Conservation (phyloP, 2,113 vertebrate species). For the Prolemur simus region DNA sequence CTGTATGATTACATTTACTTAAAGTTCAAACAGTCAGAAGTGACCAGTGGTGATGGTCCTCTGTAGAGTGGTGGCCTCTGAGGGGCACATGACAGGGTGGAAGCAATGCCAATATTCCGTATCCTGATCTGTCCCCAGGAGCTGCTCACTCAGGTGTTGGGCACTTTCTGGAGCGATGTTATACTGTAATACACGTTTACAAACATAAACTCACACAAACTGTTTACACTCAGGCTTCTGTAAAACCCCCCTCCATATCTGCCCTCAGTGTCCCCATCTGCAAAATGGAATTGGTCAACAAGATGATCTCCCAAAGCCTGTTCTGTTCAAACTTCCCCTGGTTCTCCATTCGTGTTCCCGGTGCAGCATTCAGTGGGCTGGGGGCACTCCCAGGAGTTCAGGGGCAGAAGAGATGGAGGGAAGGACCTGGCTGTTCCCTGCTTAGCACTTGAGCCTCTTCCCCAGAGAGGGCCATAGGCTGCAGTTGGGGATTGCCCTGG, state of each 20-base stretch:
- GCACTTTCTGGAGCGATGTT: background rate
- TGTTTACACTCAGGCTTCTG: background rate
- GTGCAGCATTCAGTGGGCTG: background rate
- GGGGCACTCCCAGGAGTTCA: background rate
- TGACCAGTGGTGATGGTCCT: background rate
- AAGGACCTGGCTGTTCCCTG: background rate
- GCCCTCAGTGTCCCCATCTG: background rate
- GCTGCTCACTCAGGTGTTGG: too few relatives aligned
- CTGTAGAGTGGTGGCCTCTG: background rate
- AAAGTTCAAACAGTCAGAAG: background rate
- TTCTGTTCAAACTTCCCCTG: background rate
- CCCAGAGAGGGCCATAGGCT: too few relatives aligned
- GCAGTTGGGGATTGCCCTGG: background rate
- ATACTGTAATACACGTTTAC: background rate
- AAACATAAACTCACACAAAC: background rate
- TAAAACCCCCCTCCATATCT: too few relatives aligned
- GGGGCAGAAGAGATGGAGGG: too few relatives aligned
- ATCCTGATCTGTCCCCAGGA: background rate
- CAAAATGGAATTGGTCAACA: background rate
- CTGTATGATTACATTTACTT: background rate
- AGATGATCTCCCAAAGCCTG: background rate
- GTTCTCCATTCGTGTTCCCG: background rate
- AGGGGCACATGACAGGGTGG: background rate
- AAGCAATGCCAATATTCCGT: rapidly evolving
- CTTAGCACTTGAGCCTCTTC: background rate